Evolutionary conservation across 2,888 invertebrate genomes (phyloP).

Genomic region (Blera fallax): DNA sequence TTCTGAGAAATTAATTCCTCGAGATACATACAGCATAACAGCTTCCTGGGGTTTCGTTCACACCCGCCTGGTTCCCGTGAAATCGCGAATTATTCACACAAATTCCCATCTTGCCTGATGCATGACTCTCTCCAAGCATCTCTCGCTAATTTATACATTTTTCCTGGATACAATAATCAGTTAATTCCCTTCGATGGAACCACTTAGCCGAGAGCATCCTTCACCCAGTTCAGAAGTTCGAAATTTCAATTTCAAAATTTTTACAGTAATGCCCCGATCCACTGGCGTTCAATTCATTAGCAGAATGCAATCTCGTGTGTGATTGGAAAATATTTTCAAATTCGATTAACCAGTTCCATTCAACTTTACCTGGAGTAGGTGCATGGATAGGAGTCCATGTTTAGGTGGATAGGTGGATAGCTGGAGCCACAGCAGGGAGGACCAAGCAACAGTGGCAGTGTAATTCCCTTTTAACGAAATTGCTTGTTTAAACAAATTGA

Average conservation of each 20-base stretch:
- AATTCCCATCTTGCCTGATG: no score
- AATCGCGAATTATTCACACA: no score
- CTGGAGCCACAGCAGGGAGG: neutral
- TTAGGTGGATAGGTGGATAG: neutral
- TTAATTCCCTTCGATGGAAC: no score
- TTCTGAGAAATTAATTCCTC: no score
- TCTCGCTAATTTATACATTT: no score
- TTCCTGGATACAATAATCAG: no score
- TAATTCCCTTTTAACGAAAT: conserved; percentile 61
- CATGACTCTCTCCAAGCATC: no score
- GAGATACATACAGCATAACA: no score
- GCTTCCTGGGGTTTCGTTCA: no score
- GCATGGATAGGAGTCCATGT: no score
- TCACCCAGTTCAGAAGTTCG: no score
- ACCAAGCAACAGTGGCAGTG: conserved; percentile 12
- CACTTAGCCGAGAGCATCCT: neutral
- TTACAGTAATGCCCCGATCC: neutral
- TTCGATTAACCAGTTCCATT: conserved; percentile 20
- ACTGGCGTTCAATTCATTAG: neutral
- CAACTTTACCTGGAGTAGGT: conserved; percentile 31
- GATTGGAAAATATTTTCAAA: neutral
- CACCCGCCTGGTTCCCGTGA: no score
- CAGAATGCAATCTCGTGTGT: neutral
- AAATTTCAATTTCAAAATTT: neutral
- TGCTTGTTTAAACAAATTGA: conserved; percentile 64